phyloP scores from a whole-genome alignment of 37 sponge, comb jelly and placozoan genomes.

The Agelas oroides region DNA sequence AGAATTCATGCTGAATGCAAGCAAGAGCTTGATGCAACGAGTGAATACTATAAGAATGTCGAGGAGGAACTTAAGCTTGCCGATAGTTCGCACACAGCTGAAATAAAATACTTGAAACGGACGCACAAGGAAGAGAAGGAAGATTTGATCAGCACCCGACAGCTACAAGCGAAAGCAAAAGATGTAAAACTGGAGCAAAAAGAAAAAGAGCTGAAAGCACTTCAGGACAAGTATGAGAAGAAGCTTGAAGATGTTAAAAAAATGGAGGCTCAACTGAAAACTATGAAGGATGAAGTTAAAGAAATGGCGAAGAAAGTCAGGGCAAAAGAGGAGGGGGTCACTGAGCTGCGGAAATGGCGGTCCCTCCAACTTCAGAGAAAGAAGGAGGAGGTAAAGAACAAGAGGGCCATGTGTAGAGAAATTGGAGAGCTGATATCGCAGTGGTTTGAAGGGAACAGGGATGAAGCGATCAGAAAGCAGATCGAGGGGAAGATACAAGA shows the following conservation, averaged over 20 bases:
- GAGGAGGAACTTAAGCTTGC: slow-evolving; percentile 1
- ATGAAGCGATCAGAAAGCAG: background rate
- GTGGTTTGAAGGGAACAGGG: background rate
- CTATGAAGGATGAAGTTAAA: background rate
- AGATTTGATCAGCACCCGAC: background rate
- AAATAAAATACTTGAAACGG: slow-evolving; percentile 1
- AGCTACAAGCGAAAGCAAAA: background rate
- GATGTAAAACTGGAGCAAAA: background rate
- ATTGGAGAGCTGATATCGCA: background rate
- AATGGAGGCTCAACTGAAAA: background rate
- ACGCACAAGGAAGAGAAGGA: background rate
- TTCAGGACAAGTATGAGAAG: background rate
- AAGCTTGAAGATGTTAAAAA: background rate
- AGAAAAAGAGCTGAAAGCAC: background rate
- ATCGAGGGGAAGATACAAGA: background rate
- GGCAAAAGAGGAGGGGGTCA: background rate
- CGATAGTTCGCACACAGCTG: background rate
- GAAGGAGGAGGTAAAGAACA: background rate
- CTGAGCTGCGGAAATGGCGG: background rate
- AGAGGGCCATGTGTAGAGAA: background rate
- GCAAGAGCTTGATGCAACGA: too few species aligned
- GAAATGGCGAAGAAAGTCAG: background rate
- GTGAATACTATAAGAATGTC: background rate
- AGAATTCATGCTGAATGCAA: too few species aligned
- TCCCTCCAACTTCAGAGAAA: background rate